Evolutionary conservation across 2,797 vertebrate genomes (phyloP).

Genomic region (Salarias fasciatus): DNA sequence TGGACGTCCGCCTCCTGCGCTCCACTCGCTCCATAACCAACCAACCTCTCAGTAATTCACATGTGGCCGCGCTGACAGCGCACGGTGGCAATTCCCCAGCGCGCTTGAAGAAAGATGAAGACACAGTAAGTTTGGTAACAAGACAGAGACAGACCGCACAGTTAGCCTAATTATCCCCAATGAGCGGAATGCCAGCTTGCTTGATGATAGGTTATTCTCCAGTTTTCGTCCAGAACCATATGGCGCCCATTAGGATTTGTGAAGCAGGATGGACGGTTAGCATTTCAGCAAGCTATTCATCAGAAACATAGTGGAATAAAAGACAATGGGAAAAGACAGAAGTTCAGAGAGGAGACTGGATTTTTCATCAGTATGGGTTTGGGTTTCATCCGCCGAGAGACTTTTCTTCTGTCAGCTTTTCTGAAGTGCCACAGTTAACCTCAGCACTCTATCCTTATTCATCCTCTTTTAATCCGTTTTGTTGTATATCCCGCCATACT

Average conservation of each 20-base stretch:
- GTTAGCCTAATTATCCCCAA: slow-evolving; percentile 20
- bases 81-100: slow-evolving; percentile 22
- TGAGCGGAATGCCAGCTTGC: slow-evolving; percentile 3
- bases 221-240: not conserved
- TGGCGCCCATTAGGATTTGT: slow-evolving; percentile 6
- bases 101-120: slow-evolving; percentile 22
- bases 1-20: slow-evolving; percentile 21
- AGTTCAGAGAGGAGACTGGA: slow-evolving; percentile 25
- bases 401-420: slow-evolving; percentile 20
- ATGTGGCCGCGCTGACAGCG: slow-evolving; percentile 18
- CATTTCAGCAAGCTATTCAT: slow-evolving; percentile 12
- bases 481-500: slow-evolving; percentile 6
- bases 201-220: not conserved
- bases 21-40: slow-evolving; percentile 37
- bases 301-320: slow-evolving; percentile 21
- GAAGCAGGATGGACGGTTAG: slow-evolving; percentile 16
- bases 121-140: slow-evolving; percentile 28
- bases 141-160: slow-evolving; percentile 25
- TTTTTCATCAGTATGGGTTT: slow-evolving; percentile 9
- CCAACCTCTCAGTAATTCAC: slow-evolving; percentile 31
- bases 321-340: slow-evolving; percentile 12
- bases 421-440: slow-evolving; percentile 27
- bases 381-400: slow-evolving; percentile 24
- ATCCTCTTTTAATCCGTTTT: not conserved
- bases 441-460: not conserved